Evolutionary conservation across 2,113 vertebrate species (phyloP).

Genomic region (Athene cunicularia): DNA sequence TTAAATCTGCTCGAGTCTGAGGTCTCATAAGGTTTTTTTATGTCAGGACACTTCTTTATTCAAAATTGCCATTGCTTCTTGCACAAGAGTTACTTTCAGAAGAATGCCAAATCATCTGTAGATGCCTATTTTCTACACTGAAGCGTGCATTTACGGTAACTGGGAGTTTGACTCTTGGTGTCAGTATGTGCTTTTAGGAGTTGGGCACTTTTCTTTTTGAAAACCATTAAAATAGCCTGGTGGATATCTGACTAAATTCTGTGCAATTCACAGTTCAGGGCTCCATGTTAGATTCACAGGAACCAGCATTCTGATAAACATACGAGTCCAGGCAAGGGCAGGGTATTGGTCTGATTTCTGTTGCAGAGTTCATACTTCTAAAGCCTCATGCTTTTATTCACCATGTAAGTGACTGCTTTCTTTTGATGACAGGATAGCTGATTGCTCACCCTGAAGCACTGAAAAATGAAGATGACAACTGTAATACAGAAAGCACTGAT

Average conservation of each 20-base stretch:
- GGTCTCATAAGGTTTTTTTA: not conserved
- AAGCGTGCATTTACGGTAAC: not conserved
- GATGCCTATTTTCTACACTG: not conserved
- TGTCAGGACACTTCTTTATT: not conserved
- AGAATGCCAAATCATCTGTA: not conserved
- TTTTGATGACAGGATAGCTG: slow-evolving; percentile 76
- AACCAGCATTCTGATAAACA: not conserved
- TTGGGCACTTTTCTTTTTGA: not conserved
- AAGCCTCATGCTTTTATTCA: not conserved
- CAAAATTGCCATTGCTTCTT: not conserved
- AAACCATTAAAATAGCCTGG: not conserved
- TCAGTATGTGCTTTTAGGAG: not conserved
- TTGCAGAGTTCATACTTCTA: not conserved
- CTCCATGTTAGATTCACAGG: not conserved
- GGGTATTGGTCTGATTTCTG: not conserved
- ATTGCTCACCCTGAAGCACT: slow-evolving; percentile 29
- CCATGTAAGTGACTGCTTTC: not conserved
- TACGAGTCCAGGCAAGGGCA: not conserved
- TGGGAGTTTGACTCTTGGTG: not conserved
- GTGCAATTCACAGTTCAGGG: not conserved
- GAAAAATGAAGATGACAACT: not conserved
- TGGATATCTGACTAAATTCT: not conserved
- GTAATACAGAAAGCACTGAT: not conserved
- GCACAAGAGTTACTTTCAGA: not conserved
- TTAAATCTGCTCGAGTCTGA: not conserved